Evolutionary conservation across 2,113 vertebrate species (phyloP), one percentile per base, ranked within the genome.

Genomic region (Apistogramma diplotaenia): DNA sequence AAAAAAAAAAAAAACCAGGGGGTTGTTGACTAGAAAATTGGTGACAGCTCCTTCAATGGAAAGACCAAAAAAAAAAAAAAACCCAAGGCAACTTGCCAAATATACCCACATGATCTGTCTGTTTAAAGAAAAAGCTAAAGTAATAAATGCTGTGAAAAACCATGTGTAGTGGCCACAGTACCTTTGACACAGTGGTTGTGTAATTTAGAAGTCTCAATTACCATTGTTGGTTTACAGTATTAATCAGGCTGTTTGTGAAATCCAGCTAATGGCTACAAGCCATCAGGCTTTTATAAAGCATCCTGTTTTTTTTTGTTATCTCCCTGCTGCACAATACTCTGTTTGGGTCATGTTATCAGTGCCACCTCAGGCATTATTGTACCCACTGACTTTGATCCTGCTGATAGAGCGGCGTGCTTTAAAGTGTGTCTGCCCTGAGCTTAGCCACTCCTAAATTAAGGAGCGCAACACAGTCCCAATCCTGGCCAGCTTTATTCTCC

Each of bases 361-460:
- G n/a, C 67, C 71, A 72, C 84, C 75, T 81, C 76, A 54, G 82
- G 84, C 82, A 33, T 61, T 86, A 62, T 83, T 76, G 57, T 67
- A 35, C 78, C 77, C 19, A 35, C 76, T 80, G 83, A 86, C 86
- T 86, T 84, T 78, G 90, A 88, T 89, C 53, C 61, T 71, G 65
- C 74, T 89, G 84, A 89, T 89, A 87, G 81, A 89, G 76, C 74
- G 72, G 62, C 60, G 43, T 58, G 16, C 62, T 76, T 77, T 18
- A 60, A 65, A 56, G 53, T 59, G 35, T 49, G 78, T 80, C 58
- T 70, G 78, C 81, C 65, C n/a, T 7, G 29, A 72, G 86, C 83
- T 71, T 71, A 67, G 57, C 37, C 18, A 73, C 59, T 58, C 75
- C 54, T 72, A 73, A 85, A 67, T 80, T 58, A 79, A 85, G 74